Evolutionary conservation across 2,113 vertebrate species (phyloP), one percentile per base, ranked within the genome.

Genomic region (Prolemur simus): DNA sequence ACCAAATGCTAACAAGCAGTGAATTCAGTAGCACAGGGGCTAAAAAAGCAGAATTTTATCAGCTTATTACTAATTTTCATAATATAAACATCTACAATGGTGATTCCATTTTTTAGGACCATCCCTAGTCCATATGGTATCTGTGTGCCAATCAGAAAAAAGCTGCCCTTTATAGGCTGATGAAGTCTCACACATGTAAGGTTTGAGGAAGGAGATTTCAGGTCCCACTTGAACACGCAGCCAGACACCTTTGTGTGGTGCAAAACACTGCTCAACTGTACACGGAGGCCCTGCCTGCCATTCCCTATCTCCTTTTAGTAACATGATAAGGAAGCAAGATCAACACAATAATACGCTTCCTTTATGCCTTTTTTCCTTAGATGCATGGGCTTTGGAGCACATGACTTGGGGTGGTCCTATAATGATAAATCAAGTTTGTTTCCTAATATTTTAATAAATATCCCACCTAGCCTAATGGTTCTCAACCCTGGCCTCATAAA

Each of bases 1-100:
- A 95, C 94, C 91, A 83, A 95, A 96, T 74, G 95, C 73, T 90
- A 97, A 96, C n/a, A 94, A 88, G 78, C 54, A 74, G 78, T 88
- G 81, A 66, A 91, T 83, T 92, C 63, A 89, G 90, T 32, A 66
- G 94, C 71, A 71, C 23, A 54, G 60, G 13, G 10, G 32, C 88
- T 94, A 91, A 94, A 94, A 94, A 92, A 56, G 37, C 80, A 87
- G 60, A 78, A 64, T 68, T 91, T 85, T 42, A 94, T 87, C 77
- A 78, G 37, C 32, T 89, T 91, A 82, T 80, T 80, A 81, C 29
- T 89, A 87, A 84, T 74, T 95, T 95, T 84, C 68, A 69, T n/a
- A 94, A 14, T 64, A 27, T 73, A 96, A 96, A 89, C 54, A 84
- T 69, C 74, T 39, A 60, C 34, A 69, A 71, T 20, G 32, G 76